These are phyloP conservation scores for Anguilla anguilla DNA, from an alignment of 2,797 vertebrate genomes.

Conservation along the genomic window DNA sequence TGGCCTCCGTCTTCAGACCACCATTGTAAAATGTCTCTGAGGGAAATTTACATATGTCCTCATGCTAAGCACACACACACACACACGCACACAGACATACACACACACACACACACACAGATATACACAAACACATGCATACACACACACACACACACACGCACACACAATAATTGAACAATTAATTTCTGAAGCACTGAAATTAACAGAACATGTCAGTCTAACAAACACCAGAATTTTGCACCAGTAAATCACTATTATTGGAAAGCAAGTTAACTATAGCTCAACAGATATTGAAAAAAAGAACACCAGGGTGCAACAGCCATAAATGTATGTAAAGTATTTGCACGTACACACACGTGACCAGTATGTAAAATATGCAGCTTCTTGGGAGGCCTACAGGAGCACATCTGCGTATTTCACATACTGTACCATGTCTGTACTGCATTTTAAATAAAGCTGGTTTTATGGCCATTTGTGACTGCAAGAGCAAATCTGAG, in stretches of 20 bases:
- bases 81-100: background rate
- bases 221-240: background rate
- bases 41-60: slow-evolving; percentile 76
- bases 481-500: too few relatives aligned
- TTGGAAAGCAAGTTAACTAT: background rate
- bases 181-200: background rate
- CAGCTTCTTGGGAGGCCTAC: background rate
- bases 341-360: background rate
- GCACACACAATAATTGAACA: background rate
- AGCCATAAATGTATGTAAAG: too few relatives aligned
- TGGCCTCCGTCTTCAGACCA: slow-evolving; percentile 58
- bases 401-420: background rate
- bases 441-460: background rate
- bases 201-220: background rate
- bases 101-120: background rate
- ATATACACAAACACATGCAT: too few relatives aligned
- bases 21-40: slow-evolving; percentile 72
- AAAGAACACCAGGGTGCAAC: too few relatives aligned
- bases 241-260: background rate
- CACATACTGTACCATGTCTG: background rate
- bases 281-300: background rate
- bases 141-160: background rate
- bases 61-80: slow-evolving; percentile 61
- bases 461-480: too few relatives aligned
- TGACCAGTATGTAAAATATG: background rate